A percentile compares a stretch with the other conserved stretches of the same genome.
Conservation (phyloP, 2,797 vertebrate species). For the Artibeus jamaicensis region DNA sequence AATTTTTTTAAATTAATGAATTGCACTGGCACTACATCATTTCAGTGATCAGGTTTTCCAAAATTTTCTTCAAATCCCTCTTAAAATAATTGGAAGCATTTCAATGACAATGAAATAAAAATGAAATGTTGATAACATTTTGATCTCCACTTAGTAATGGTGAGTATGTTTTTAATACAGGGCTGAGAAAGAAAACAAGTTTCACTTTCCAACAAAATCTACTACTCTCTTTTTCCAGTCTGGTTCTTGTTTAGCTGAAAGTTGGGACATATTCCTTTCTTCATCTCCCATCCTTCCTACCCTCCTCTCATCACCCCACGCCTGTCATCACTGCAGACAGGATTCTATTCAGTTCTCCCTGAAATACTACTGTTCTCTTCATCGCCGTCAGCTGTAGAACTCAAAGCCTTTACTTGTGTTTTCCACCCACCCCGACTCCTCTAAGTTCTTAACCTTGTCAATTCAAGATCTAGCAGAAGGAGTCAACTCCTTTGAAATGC, state of each 20-base stretch:
- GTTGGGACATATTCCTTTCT: not conserved
- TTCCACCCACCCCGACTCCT: not conserved
- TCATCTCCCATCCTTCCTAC: not conserved
- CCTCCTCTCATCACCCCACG: rapidly evolving
- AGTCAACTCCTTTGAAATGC: not conserved
- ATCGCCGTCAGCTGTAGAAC: not conserved
- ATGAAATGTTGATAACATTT: not conserved
- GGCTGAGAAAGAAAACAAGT: not conserved
- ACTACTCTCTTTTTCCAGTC: not conserved
- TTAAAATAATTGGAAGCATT: not conserved
- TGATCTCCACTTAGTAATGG: not conserved
- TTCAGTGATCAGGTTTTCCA: not conserved
- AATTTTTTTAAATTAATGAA: not conserved
- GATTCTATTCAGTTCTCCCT: not conserved
- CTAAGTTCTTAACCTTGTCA: not conserved
- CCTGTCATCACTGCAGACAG: not conserved
- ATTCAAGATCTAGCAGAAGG: not conserved
- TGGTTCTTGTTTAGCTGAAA: not conserved
- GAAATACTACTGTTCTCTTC: not conserved
- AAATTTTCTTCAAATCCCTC: not conserved
- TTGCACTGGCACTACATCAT: not conserved
- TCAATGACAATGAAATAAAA: not conserved
- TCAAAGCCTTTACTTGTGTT: not conserved
- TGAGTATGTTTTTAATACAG: not conserved
- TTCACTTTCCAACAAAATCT: not conserved